Percentiles rank a stretch among this genome's conserved stretches.
These are phyloP conservation scores for Drosophila vallismaia DNA, from an alignment of 2,888 invertebrate genomes.

Conservation along the genomic window DNA sequence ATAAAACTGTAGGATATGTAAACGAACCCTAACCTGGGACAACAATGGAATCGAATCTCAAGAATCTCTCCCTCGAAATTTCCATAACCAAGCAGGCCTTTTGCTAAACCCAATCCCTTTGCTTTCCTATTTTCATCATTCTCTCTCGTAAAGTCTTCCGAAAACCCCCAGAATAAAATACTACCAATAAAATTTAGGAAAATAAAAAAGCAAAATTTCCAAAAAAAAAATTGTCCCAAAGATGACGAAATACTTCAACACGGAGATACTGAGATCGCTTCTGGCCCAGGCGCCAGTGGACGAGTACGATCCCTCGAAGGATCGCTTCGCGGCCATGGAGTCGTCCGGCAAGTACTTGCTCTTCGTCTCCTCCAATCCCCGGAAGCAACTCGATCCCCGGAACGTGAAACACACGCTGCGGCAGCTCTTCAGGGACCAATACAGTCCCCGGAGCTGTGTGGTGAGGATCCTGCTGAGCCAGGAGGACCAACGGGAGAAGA, in stretches of 20 bases:
- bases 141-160: neutral
- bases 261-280: neutral
- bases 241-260: slow-evolving; percentile 1
- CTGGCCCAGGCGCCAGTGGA: neutral
- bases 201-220: neutral
- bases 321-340: neutral
- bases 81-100: no score
- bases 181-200: neutral
- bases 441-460: neutral
- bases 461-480: neutral
- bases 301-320: neutral
- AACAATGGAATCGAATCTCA: neutral
- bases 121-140: neutral
- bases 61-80: no score
- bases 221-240: neutral
- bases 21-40: neutral
- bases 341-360: neutral
- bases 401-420: neutral
- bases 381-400: neutral
- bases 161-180: neutral
- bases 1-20: neutral
- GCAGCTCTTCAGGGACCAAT: neutral
- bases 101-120: no score
- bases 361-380: neutral
- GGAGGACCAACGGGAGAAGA: neutral